A percentile compares a stretch with the other conserved stretches of the same genome.
These are phyloP conservation scores for Propithecus perrieri DNA, from an alignment of 2,797 vertebrate species.

Conservation along the genomic window DNA sequence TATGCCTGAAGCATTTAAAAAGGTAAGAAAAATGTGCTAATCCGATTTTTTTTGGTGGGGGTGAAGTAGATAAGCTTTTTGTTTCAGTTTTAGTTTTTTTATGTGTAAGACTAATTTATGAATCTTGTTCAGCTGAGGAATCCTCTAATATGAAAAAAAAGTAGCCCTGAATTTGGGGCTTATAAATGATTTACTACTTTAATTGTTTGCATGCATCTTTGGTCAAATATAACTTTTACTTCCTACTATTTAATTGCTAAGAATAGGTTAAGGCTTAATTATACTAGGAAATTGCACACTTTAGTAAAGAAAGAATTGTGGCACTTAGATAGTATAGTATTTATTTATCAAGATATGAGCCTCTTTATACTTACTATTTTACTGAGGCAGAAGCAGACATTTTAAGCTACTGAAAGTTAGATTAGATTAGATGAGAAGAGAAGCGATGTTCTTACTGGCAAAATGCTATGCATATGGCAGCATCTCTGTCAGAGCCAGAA, in stretches of 20 bases:
- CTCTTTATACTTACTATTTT: background rate
- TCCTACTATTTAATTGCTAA: constrained; percentile 4
- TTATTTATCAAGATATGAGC: background rate
- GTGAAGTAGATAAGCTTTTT: background rate
- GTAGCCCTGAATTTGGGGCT: constrained; percentile 18
- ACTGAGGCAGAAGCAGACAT: background rate
- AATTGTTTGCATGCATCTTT: constrained; percentile 16
- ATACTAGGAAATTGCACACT: background rate
- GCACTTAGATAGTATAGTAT: background rate
- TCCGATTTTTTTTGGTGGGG: background rate
- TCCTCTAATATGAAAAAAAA: constrained; percentile 34
- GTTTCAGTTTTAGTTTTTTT: constrained; percentile 41
- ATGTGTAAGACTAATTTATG: background rate
- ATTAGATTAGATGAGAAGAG: background rate
- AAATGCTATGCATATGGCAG: background rate
- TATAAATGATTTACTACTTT: constrained; percentile 13
- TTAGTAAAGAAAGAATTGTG: constrained; percentile 18
- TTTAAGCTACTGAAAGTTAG: background rate
- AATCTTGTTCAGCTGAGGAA: constrained; percentile 5
- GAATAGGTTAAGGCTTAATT: background rate
- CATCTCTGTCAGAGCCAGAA: background rate
- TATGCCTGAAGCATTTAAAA: constrained; percentile 99
- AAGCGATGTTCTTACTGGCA: background rate
- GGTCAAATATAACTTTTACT: background rate
- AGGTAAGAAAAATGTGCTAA: constrained; percentile 86